Percentiles rank a stretch among this genome's conserved stretches.
Evolutionary conservation across 2,888 invertebrate genomes (phyloP).

Genomic region (Itoplectis maculator): DNA sequence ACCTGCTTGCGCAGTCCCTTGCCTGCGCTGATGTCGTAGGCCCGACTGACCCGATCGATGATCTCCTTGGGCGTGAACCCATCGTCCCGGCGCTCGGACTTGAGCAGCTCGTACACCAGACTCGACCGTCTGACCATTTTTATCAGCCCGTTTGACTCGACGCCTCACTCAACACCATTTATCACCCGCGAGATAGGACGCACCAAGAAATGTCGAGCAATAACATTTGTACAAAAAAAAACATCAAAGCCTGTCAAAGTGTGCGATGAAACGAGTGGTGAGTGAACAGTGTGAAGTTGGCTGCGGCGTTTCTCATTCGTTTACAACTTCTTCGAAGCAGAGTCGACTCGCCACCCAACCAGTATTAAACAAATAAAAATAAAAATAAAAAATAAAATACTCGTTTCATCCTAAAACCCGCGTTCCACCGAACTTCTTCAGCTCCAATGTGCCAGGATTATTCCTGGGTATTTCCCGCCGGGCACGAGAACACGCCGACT

Average conservation of each 20-base stretch:
- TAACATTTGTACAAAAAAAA: slow-evolving; percentile 28
- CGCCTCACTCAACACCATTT: slow-evolving; percentile 23
- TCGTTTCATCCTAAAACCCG: background rate
- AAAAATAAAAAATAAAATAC: no score
- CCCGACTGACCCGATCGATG: slow-evolving; percentile 73
- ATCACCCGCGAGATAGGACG: slow-evolving; percentile 25
- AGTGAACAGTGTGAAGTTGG: slow-evolving; percentile 50
- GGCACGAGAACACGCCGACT: background rate
- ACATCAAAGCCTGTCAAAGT: slow-evolving; percentile 52
- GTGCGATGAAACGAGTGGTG: slow-evolving; percentile 28
- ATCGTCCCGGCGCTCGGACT: slow-evolving; percentile 68
- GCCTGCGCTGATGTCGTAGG: slow-evolving; percentile 71
- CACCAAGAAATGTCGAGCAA: slow-evolving; percentile 21
- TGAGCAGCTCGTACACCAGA: slow-evolving; percentile 76
- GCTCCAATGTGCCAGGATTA: background rate
- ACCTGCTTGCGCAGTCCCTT: slow-evolving; percentile 74
- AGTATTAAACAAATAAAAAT: no score
- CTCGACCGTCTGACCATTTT: slow-evolving; percentile 72
- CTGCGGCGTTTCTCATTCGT: slow-evolving; percentile 7
- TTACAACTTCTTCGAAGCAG: no score
- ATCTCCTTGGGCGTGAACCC: slow-evolving; percentile 76
- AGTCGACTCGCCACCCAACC: no score
- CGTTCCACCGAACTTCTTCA: no score
- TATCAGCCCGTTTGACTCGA: background rate
- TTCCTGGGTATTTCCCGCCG: background rate